Base-by-base conservation (phyloP, 2,113 vertebrate species). In the Lepus timidus region DNA sequence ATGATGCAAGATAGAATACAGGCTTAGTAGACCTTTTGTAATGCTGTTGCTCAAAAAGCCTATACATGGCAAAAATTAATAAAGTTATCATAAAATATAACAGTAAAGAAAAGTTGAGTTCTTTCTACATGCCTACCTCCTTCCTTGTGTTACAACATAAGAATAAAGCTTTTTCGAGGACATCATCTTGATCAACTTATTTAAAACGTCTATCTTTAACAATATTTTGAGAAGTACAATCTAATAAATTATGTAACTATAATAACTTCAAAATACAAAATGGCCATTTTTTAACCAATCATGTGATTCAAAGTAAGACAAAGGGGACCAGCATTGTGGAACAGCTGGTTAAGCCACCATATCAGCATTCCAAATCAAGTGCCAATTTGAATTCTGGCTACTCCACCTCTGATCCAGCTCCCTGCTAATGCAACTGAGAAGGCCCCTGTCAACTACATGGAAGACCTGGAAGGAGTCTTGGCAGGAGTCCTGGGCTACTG, bases 291-390 rank as follows among this genome's bases (percentile, higher is more conserved):
- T 87, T 65, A 87, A 90, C 39, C 76, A 81, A 80, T 16, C 13
- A 85, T 61, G 19, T 51, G 9, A 81, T 90, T 92, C 16, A 80
- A 94, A 97, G 74, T 71, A 88, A 85, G 68, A 79, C 14, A 88
- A 36, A 44, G 44, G 44, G 44, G 44, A 44, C 44, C 44, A 44
- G 44, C 44, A 44, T 44, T 44, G 44, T 44, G 44, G 44, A 44
- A 44, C 44, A 44, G 44, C 44, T 44, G 44, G 44, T 44, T 7
- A 44, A 44, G 44, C 7, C 44, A 44, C 44, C 44, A 44, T 44
- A 44, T 44, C 44, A 44, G 44, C 44, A 44, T 44, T 44, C 44
- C 44, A 44, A 44, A 44, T 44, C 44, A 44, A 44, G 44, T 44
- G 44, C 44, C 44, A 44, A 8, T 44, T 44, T 7, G 44, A 44